phyloP scores from a whole-genome alignment of 2,113 vertebrate species.

The Cacatua alba region DNA sequence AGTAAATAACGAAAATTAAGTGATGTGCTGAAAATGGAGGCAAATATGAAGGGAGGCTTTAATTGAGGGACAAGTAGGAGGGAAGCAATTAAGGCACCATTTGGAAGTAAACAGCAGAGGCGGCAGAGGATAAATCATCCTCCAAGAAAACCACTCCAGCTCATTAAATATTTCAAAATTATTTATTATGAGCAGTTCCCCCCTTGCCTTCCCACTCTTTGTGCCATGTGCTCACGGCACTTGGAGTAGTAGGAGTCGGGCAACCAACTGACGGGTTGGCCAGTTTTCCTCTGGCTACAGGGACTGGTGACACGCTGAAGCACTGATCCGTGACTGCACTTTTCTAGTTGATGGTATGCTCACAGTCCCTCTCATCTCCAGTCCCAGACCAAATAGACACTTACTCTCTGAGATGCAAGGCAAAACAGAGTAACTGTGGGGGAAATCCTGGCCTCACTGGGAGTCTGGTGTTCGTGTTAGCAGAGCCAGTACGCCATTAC shows the following conservation, averaged over 20 bases:
- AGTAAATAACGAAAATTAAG: slow-evolving; percentile 52
- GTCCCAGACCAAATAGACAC: neutral
- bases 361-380: neutral
- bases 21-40: neutral
- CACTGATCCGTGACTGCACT: accelerated
- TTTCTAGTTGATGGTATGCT: neutral
- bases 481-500: neutral
- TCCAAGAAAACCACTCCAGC: neutral
- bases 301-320: neutral
- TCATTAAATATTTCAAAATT: slow-evolving; percentile 2
- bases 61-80: slow-evolving; percentile 11
- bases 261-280: neutral
- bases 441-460: neutral
- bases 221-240: neutral
- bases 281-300: neutral
- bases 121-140: slow-evolving; percentile 23
- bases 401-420: neutral
- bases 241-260: neutral
- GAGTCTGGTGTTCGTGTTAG: neutral
- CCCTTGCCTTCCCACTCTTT: neutral
- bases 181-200: neutral
- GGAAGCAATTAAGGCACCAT: slow-evolving; percentile 42
- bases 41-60: slow-evolving; percentile 10
- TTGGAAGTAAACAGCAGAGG: slow-evolving; percentile 9
- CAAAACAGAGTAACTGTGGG: neutral